A percentile compares a stretch with the other conserved stretches of the same genome.
phyloP scores from a whole-genome alignment of 2,113 vertebrate species.

The Periophthalmus modestus region DNA sequence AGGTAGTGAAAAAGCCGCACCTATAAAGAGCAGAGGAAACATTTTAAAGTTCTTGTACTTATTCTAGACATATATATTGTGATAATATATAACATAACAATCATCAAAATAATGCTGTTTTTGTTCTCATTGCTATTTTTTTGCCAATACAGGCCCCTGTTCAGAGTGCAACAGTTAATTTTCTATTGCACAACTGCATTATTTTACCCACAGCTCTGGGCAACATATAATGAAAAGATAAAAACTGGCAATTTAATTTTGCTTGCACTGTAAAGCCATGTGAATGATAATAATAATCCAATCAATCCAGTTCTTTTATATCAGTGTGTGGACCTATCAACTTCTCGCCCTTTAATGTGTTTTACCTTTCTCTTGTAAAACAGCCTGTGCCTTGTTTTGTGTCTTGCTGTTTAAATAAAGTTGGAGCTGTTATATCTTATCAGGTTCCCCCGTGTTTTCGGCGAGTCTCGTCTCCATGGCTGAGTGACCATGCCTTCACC shows the following conservation, averaged over 20 bases:
- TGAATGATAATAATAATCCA: not conserved
- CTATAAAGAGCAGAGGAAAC: no score
- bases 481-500: slow-evolving; percentile 20
- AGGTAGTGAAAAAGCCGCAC: no score
- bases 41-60: no score
- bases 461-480: slow-evolving; percentile 5
- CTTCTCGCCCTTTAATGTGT: not conserved
- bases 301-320: not conserved
- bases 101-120: not conserved
- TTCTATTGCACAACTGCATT: not conserved
- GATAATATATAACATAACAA: no score
- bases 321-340: not conserved
- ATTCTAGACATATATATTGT: no score
- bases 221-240: not conserved
- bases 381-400: slow-evolving; percentile 20
- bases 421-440: slow-evolving; percentile 16
- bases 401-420: slow-evolving; percentile 13
- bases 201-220: not conserved
- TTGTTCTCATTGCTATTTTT: not conserved
- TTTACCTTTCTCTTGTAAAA: slow-evolving; percentile 10
- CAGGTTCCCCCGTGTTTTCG: slow-evolving; percentile 8
- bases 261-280: not conserved
- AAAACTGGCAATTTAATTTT: not conserved
- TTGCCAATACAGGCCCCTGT: not conserved
- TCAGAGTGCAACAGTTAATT: not conserved